Percentiles rank a stretch among this genome's conserved stretches.
Evolutionary conservation across 2,888 invertebrate genomes (phyloP).

Genomic region (Eremobia ochroleuca): DNA sequence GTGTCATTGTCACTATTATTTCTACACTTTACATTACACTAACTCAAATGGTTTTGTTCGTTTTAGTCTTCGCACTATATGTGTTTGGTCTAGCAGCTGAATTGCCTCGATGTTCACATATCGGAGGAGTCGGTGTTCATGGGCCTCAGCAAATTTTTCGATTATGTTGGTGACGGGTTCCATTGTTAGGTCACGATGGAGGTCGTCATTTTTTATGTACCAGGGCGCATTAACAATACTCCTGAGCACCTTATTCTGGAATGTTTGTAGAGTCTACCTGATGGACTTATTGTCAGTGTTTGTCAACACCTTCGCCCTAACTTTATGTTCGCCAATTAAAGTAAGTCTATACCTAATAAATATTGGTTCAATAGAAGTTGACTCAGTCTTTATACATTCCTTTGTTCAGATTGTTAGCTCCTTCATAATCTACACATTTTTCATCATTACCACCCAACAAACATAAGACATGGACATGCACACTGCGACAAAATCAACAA

Average conservation of each 20-base stretch:
- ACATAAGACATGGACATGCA: slow-evolving; percentile 34
- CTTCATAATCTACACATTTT: slow-evolving; percentile 19
- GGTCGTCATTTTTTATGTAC: neutral
- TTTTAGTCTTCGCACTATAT: too few species aligned
- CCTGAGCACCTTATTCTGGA: neutral
- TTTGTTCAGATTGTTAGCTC: neutral
- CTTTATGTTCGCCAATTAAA: neutral
- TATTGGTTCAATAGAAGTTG: neutral
- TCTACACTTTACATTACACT: too few species aligned
- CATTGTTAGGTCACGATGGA: too few species aligned
- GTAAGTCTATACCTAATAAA: too few species aligned
- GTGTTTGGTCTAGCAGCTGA: too few species aligned
- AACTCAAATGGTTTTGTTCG: too few species aligned
- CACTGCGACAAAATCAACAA: slow-evolving; percentile 59
- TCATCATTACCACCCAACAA: slow-evolving; percentile 7
- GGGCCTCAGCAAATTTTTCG: neutral
- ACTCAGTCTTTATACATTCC: slow-evolving; percentile 9
- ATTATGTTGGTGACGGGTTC: neutral
- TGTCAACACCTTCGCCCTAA: neutral
- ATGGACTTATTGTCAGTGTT: neutral
- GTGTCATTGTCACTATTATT: too few species aligned
- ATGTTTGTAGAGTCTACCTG: too few species aligned
- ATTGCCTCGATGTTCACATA: too few species aligned
- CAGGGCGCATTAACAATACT: neutral
- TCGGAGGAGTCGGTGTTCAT: too few species aligned